phyloP scores from a whole-genome alignment of 2,888 invertebrate species.

The Thysanoteuthis rhombus region DNA sequence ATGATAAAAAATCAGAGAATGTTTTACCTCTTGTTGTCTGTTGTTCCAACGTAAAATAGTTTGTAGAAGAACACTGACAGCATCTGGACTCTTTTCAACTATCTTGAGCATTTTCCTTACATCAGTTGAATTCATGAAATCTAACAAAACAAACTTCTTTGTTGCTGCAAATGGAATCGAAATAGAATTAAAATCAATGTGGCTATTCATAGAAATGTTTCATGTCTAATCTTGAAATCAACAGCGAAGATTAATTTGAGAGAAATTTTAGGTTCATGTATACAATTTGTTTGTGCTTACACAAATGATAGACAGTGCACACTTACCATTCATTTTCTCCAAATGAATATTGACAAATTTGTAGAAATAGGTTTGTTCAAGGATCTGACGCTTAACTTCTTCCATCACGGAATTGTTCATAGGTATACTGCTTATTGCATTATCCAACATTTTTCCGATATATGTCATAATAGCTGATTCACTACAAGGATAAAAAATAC shows the following conservation, averaged over 20 bases:
- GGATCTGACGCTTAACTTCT: background rate
- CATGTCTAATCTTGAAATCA: too few relatives aligned
- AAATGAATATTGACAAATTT: background rate
- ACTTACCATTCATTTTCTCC: background rate
- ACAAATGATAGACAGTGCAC: too few relatives aligned
- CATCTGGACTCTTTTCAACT: conserved; percentile 45
- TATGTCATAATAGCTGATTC: background rate
- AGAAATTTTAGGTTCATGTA: too few relatives aligned
- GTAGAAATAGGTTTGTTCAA: background rate
- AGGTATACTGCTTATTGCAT: background rate
- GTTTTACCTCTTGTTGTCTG: background rate
- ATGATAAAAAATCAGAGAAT: background rate
- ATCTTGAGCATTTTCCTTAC: conserved; percentile 41
- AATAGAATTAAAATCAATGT: background rate
- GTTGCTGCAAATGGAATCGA: conserved; percentile 36
- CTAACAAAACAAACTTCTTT: conserved; percentile 37
- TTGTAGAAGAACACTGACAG: background rate
- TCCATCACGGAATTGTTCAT: background rate
- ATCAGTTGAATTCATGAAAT: conserved; percentile 43
- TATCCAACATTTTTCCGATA: background rate
- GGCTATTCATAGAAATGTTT: too few relatives aligned
- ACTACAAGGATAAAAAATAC: background rate
- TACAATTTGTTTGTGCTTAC: too few relatives aligned
- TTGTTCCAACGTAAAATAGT: background rate
- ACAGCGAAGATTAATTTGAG: too few relatives aligned